Conservation (phyloP, 2,888 invertebrate genomes). For the Falcaria lacertinaria region DNA sequence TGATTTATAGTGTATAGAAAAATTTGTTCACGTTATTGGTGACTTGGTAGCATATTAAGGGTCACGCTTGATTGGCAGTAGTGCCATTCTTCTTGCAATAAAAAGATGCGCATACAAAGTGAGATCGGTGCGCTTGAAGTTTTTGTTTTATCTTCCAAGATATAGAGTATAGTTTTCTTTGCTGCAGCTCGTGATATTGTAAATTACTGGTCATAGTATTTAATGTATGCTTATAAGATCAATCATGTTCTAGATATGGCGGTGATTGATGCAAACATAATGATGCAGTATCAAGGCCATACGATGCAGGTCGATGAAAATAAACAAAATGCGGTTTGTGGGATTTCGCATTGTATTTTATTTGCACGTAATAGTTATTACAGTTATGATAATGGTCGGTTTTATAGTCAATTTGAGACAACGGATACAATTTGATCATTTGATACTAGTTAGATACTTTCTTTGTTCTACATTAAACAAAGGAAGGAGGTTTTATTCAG, state of each 20-base stretch:
- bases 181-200: slow-evolving; percentile 14
- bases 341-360: slow-evolving; percentile 34
- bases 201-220: slow-evolving; percentile 30
- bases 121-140: slow-evolving; percentile 3
- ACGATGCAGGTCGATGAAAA: slow-evolving; percentile 45
- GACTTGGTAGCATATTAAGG: slow-evolving; percentile 13
- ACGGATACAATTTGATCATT: slow-evolving; percentile 29
- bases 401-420: slow-evolving; percentile 27
- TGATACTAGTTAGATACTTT: slow-evolving; percentile 10
- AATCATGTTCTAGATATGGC: slow-evolving; percentile 31
- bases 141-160: slow-evolving; percentile 12
- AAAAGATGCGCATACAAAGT: too few relatives aligned
- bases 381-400: slow-evolving; percentile 16
- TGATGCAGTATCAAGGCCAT: slow-evolving; percentile 64
- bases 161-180: slow-evolving; percentile 22
- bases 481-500: neutral
- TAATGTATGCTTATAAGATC: slow-evolving; percentile 44
- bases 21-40: slow-evolving; percentile 5
- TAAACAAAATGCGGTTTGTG: slow-evolving; percentile 47
- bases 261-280: slow-evolving; percentile 55
- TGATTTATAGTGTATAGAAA: slow-evolving; percentile 3
- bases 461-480: slow-evolving; percentile 7
- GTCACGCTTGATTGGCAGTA: slow-evolving; percentile 29
- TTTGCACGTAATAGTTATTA: slow-evolving; percentile 26
- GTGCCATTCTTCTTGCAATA: slow-evolving; percentile 24